Base-by-base conservation (phyloP, 2,797 vertebrate species). In the Mormyrus hasselquistii region DNA sequence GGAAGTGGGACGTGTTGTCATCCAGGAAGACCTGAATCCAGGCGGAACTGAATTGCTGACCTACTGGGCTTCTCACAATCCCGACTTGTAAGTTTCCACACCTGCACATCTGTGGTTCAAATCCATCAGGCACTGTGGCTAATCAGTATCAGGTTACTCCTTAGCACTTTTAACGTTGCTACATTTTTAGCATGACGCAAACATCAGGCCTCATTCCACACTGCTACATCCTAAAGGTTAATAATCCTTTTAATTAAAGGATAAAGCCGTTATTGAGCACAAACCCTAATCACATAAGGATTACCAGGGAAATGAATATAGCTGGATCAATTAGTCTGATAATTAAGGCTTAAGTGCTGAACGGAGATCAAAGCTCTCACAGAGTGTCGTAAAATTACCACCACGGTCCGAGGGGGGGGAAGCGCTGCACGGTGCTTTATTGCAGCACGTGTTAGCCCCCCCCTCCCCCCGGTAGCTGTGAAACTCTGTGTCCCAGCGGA, bases 181-280 rank as follows among this genome's bases (percentile, higher is more conserved):
- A 93, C 92, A 89, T 94, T 84, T 90, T 88, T 87, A 88, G 89
- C 92, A 93, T 93, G 92, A 93, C 96, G 95, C 94, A 93, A 95
- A 94, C 93, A 95, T 95, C 96, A 90, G 93, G 93, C 94, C 92
- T 95, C 96, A 96, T 97, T 97, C 96, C 96, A 95, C 95, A 94
- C 92, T 93, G 90, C 94, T 95, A 93, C 93, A 94, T 96, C 93
- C 97, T 97, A 97, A 97, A 98, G 97, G 97, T 97, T 98, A 98
- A 98, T 97, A 97, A 97, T 97, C 97, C 96, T 97, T 97, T 98
- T 98, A 98, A 99, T 98, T 97, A 98, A 98, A 97, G 96, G 96
- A 97, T 97, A 97, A 97, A 95, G 95, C 95, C 93, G 95, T 96
- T 97, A 98, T 97, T 96, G 97, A 98, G 96, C 97, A 96, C 95